phyloP scores from a whole-genome alignment of 2,888 invertebrate species.

The Amphipyra berbera region DNA sequence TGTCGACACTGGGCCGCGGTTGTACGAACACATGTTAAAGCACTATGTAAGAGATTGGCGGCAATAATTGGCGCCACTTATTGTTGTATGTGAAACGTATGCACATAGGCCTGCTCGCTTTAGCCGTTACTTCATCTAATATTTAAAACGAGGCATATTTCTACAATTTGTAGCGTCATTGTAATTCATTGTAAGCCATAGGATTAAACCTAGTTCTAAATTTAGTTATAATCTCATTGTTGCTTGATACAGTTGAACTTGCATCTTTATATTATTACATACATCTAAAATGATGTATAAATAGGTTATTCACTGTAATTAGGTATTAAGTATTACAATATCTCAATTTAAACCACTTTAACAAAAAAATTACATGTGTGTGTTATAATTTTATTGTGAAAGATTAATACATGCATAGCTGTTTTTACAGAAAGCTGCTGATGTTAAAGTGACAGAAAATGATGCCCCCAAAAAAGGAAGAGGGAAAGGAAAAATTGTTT shows the following conservation, averaged over 20 bases:
- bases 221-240: not conserved
- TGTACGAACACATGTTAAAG: constrained; percentile 42
- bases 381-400: not conserved
- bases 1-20: constrained; percentile 9
- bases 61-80: constrained; percentile 50
- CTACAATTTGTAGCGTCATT: not conserved
- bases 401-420: constrained; percentile 13
- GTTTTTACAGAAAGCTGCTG: constrained; percentile 79
- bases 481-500: constrained; percentile 77
- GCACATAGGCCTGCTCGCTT: not conserved
- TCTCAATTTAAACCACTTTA: too few relatives aligned
- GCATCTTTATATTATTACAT: not conserved
- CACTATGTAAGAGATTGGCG: constrained; percentile 22
- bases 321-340: too few relatives aligned
- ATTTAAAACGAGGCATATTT: not conserved
- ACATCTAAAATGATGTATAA: too few relatives aligned
- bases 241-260: too few relatives aligned
- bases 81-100: constrained; percentile 32
- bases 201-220: not conserved
- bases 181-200: not conserved
- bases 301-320: too few relatives aligned
- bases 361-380: too few relatives aligned
- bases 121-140: constrained; percentile 18
- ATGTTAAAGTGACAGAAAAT: constrained; percentile 75
- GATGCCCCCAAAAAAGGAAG: constrained; percentile 80